Evolutionary conservation across 1,140 invertebrate species (phyloP).

Genomic region (Oryzaephilus surinamensis): DNA sequence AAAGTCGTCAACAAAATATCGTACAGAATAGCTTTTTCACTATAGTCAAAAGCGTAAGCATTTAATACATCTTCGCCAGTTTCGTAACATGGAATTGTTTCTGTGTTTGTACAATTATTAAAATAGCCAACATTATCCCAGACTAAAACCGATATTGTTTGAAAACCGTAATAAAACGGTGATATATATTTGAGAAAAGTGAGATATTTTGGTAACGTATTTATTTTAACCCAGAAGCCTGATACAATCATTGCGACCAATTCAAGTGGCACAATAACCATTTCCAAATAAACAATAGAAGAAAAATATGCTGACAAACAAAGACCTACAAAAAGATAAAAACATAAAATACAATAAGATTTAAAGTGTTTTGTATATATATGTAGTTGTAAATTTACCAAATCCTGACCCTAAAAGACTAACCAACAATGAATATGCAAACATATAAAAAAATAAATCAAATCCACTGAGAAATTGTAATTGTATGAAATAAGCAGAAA

Average conservation of each 20-base stretch:
- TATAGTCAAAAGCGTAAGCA: slow-evolving; percentile 13
- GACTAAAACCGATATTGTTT: slow-evolving; percentile 18
- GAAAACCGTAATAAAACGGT: slow-evolving; percentile 23
- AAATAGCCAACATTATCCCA: slow-evolving; percentile 13
- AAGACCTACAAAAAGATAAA: slow-evolving; percentile 16
- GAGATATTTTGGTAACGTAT: slow-evolving; percentile 11
- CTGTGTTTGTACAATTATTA: slow-evolving; percentile 14
- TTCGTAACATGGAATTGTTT: slow-evolving; percentile 11
- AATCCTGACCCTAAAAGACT: slow-evolving; percentile 13
- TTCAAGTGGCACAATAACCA: slow-evolving; percentile 19
- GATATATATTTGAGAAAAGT: slow-evolving; percentile 21
- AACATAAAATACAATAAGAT: neutral
- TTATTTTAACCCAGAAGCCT: slow-evolving; percentile 20
- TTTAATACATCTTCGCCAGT: slow-evolving; percentile 17
- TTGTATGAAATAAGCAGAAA: slow-evolving; percentile 13
- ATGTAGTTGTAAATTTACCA: slow-evolving; percentile 12
- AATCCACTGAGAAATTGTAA: slow-evolving; percentile 13
- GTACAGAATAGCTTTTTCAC: slow-evolving; percentile 9
- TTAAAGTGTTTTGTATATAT: neutral
- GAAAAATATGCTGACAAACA: slow-evolving; percentile 21
- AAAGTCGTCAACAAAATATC: slow-evolving; percentile 11
- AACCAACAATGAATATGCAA: slow-evolving; percentile 12
- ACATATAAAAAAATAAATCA: slow-evolving; percentile 15
- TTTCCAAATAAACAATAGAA: slow-evolving; percentile 17
- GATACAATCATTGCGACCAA: slow-evolving; percentile 17